phyloP scores from a whole-genome alignment of 1,140 invertebrate species.

The Dendroctonus valens region DNA sequence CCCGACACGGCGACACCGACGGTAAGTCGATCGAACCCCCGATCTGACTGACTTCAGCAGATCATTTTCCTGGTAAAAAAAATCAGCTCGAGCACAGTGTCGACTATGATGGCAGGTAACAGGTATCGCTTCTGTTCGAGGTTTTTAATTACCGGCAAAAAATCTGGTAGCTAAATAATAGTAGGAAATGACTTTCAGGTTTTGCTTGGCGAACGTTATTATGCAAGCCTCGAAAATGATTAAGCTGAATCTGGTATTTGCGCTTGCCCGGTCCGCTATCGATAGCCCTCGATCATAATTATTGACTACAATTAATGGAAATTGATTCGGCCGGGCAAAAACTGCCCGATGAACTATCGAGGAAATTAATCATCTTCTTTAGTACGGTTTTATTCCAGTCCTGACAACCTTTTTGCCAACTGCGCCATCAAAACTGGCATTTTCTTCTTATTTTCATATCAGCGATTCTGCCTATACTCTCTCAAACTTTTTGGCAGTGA shows the following conservation, averaged over 20 bases:
- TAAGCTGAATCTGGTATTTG: slow-evolving; percentile 13
- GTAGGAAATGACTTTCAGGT: slow-evolving; percentile 29
- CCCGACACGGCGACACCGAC: slow-evolving; percentile 64
- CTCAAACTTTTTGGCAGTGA: no score
- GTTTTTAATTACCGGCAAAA: slow-evolving; percentile 26
- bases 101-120: slow-evolving; percentile 5
- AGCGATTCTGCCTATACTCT: no score
- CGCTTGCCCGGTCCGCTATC: not conserved
- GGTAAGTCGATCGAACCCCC: slow-evolving; percentile 43
- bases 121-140: slow-evolving; percentile 26
- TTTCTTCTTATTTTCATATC: no score
- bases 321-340: no score
- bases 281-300: not conserved
- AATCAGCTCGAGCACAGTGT: no score
- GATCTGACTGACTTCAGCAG: not conserved
- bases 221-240: slow-evolving; percentile 26
- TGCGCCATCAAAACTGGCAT: no score
- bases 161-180: slow-evolving; percentile 25
- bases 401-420: no score
- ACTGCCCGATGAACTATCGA: no score
- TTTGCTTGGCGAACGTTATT: slow-evolving; percentile 18
- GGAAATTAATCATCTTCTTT: no score
- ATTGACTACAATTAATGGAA: not conserved
- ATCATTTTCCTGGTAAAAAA: not conserved
- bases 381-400: no score